A percentile compares a stretch with the other conserved stretches of the same genome.
Conservation (phyloP, 2,113 vertebrate genomes). For the Spermophilus dauricus region DNA sequence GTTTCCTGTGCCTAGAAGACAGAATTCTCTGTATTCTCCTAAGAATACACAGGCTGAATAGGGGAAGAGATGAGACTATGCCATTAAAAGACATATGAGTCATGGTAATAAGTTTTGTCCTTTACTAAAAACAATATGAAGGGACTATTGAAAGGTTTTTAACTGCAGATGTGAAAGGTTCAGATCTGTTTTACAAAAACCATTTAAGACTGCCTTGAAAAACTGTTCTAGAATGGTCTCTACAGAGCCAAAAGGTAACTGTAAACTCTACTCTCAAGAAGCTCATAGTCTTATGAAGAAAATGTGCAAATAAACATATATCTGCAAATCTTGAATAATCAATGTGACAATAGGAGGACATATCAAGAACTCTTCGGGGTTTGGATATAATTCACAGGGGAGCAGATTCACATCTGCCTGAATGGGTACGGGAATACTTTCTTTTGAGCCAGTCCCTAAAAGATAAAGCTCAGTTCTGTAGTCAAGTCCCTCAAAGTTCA, state of each 20-base stretch:
- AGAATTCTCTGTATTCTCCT: neutral
- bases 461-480: neutral
- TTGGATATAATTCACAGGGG: neutral
- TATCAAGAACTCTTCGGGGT: neutral
- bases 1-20: neutral
- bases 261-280: neutral
- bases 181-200: constrained; percentile 7
- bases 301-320: neutral
- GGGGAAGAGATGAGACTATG: neutral
- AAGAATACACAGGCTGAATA: neutral
- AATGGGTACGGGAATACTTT: neutral
- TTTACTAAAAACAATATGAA: constrained; percentile 31
- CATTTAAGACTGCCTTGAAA: neutral
- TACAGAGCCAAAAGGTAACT: neutral
- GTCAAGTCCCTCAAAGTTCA: neutral
- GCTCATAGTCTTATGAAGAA: neutral
- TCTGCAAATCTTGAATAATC: neutral
- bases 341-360: neutral
- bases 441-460: neutral
- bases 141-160: neutral
- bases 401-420: neutral
- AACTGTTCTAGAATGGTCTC: neutral
- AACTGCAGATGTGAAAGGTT: neutral
- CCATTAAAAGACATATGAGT: neutral
- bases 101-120: neutral